Base-by-base conservation (phyloP, 2,113 vertebrate species). In the Phylloscopus trochiloides region DNA sequence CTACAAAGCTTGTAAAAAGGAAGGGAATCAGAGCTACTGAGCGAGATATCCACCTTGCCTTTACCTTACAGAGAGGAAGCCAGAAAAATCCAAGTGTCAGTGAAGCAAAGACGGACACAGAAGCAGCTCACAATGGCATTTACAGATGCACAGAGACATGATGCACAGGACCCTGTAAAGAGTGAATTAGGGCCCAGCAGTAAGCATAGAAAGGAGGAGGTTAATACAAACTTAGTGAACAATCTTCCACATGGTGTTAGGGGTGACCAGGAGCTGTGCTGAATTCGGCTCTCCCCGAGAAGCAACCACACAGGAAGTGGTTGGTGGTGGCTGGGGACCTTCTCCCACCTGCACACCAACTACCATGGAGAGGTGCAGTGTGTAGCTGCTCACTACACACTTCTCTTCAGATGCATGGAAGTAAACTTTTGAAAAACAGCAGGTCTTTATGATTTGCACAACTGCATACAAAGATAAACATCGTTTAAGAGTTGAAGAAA, bases 191-290 rank as follows among this genome's bases (percentile, higher is more conserved):
- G 61, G 38, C 66, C 14, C 19, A 88, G 71, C 42, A 42, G 4
- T 17, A 31, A 88, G 40, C 36, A 86, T 12, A 32, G 58, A 45
- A 26, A 48, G 28, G 4, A 50, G 25, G 32, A 43, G 22, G 50
- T 34, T 76, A 48, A 36, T 34, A 26, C 18, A 79, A 4, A 59
- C 19, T 40, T 68, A n/a, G n/a, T 21, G 43, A 57, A 25, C 17
- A 4, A 28, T 17, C 57, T 61, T 20, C 14, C 43, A 16, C 0
- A 0, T 5, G 8, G 40, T 7, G 15, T 70, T 62, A 58, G 7
- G 38, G 31, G 28, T 2, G 29, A 13, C 0, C 3, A 52, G 21
- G 20, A 51, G 72, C 14, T 8, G 12, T 66, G 54, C 54, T 38
- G 57, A 59, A 20, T 7, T 15, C 0, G 1, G 48, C 40, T 65